Conservation (phyloP, 2,113 vertebrate species). For the Bos indicus region DNA sequence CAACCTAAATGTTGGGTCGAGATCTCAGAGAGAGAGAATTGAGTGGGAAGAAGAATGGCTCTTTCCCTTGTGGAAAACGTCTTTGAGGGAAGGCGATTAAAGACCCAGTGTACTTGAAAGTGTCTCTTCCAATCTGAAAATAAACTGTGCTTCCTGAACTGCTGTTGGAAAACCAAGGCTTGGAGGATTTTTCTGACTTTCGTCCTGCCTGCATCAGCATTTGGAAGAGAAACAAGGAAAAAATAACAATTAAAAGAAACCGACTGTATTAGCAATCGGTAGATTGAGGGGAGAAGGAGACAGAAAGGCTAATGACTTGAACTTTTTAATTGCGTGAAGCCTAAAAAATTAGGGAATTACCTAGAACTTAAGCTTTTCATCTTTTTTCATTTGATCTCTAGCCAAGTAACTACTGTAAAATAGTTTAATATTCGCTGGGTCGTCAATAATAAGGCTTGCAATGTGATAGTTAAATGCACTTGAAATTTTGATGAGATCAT, state of each 20-base stretch:
- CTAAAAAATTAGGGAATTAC: constrained; percentile 71
- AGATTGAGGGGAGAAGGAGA: constrained; percentile 45
- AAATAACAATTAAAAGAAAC: constrained; percentile 54
- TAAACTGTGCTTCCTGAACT: constrained; percentile 26
- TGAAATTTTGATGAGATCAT: constrained; percentile 81
- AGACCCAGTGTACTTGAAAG: constrained; percentile 22
- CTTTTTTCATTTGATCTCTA: constrained; percentile 76
- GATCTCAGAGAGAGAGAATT: neutral
- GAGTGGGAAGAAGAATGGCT: neutral
- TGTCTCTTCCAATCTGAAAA: constrained; percentile 55
- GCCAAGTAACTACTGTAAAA: constrained; percentile 75
- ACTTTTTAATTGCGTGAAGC: constrained; percentile 67
- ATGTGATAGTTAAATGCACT: constrained; percentile 76
- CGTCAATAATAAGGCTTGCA: constrained; percentile 75
- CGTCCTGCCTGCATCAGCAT: constrained; percentile 23
- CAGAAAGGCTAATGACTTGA: constrained; percentile 53
- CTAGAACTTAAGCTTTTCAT: constrained; percentile 76
- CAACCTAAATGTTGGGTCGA: neutral
- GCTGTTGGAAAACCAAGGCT: constrained; percentile 50
- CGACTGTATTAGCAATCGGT: neutral
- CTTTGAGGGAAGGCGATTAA: neutral
- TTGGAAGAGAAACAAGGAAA: constrained; percentile 39
- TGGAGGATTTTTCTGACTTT: constrained; percentile 53
- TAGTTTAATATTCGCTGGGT: constrained; percentile 77
- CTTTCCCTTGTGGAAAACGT: constrained; percentile 9